A percentile compares a stretch with the other conserved stretches of the same genome.
Evolutionary conservation across 1,140 invertebrate genomes (phyloP).

Genomic region (Dreissena polymorpha): DNA sequence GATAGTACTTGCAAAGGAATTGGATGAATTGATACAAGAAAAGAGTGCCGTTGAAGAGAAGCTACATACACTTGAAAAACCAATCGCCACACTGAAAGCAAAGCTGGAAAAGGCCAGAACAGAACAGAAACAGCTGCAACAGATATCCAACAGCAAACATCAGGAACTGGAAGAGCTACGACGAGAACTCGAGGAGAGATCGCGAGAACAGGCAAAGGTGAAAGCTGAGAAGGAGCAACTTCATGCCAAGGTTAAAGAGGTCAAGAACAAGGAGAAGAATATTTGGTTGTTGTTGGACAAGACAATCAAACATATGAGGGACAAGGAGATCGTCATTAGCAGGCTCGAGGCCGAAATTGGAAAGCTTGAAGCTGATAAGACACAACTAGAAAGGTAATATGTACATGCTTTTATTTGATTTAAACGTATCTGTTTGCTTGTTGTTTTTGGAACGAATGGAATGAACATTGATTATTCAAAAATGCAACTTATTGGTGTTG

Average conservation of each 20-base stretch:
- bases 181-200: constrained; percentile 22
- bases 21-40: too few species aligned
- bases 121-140: constrained; percentile 31
- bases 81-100: constrained; percentile 35
- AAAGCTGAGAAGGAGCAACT: constrained; percentile 34
- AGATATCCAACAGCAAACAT: not conserved
- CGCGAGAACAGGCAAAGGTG: constrained; percentile 21
- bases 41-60: too few species aligned
- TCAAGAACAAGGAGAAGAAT: constrained; percentile 40
- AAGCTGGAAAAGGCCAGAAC: constrained; percentile 33
- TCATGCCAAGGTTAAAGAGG: constrained; percentile 22
- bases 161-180: constrained; percentile 38
- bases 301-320: constrained; percentile 39
- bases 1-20: too few species aligned
- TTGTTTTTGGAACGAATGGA: too few species aligned
- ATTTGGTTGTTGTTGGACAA: constrained; percentile 32
- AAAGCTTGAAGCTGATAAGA: constrained; percentile 30
- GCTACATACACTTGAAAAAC: too few species aligned
- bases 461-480: too few species aligned
- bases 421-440: too few species aligned
- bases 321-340: constrained; percentile 38
- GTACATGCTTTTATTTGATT: not conserved
- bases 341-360: constrained; percentile 10
- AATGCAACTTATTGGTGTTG: too few species aligned
- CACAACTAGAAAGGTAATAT: constrained; percentile 33